Evolutionary conservation across 2,113 vertebrate genomes (phyloP), one percentile per base, ranked within the genome.

Genomic region (Drymodes brunneopygia): DNA sequence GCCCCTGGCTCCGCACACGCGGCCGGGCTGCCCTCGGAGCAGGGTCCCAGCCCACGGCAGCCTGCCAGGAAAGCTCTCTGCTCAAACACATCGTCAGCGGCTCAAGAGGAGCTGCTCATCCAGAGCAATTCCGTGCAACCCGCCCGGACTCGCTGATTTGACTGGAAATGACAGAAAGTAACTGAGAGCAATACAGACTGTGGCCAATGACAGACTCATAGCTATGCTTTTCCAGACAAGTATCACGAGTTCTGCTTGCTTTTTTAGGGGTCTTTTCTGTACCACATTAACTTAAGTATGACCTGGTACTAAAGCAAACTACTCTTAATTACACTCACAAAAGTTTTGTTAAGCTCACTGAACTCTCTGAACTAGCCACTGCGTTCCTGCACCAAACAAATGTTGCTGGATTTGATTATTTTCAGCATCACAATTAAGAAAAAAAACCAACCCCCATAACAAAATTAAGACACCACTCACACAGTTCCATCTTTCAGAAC

Each of bases 221-320:
- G 14, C 20, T 1, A 2, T 3, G 35, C 81, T 64, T 33, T 56
- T 58, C 38, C 54, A 42, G 24, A 47, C 42, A 51, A 61, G 10
- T 3, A 65, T 7, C 57, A n/a, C 0, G 0, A 54, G 29, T 5
- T 38, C 54, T 3, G 22, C 73, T 64, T 31, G 50, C 22, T 38
- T 35, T 70, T 53, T 31, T 5, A 45, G 58, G 6, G 20, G 14
- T 35, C 74, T 72, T 67, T 89, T 73, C 66, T n/a, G 27, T 8
- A 38, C 15, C 29, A 16, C 11, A 17, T n/a, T 50, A 56, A 42
- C 51, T 17, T 35, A 72, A 42, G 35, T 17, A 25, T 3, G 2
- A 65, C 54, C 57, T 70, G 44, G 7, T 51, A 92, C 72, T 33
- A 62, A 74, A 66, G 17, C 4, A 4, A 74, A 40, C 38, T 31